Conservation (phyloP, 2,888 invertebrate genomes). For the Marronus borbonicus region DNA sequence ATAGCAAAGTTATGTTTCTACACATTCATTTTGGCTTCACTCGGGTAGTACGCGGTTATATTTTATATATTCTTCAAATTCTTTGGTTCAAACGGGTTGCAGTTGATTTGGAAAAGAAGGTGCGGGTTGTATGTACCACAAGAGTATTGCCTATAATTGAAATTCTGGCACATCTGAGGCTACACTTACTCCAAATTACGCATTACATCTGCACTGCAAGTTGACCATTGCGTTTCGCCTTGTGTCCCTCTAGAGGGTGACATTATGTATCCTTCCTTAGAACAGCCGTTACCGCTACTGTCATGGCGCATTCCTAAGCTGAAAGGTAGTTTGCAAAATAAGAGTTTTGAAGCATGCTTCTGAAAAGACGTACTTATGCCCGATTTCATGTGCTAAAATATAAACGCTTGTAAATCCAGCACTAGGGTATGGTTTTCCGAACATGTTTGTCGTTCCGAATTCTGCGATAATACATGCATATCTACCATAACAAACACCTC, state of each 20-base stretch:
- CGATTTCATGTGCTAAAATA: slow-evolving; percentile 88
- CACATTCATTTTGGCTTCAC: too few relatives aligned
- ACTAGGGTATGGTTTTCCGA: slow-evolving; percentile 86
- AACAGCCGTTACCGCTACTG: slow-evolving; percentile 80
- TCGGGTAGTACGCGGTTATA: too few relatives aligned
- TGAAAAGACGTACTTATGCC: slow-evolving; percentile 78
- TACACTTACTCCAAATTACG: slow-evolving; percentile 73
- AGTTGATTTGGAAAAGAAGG: too few relatives aligned
- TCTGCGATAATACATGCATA: slow-evolving; percentile 86
- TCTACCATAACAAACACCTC: slow-evolving; percentile 81
- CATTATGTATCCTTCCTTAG: slow-evolving; percentile 87
- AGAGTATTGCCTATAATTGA: too few relatives aligned
- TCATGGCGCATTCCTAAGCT: slow-evolving; percentile 89
- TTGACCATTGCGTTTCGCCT: slow-evolving; percentile 86
- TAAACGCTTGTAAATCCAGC: slow-evolving; percentile 89
- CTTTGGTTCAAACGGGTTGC: too few relatives aligned
- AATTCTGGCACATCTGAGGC: too few relatives aligned
- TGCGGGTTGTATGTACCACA: too few relatives aligned
- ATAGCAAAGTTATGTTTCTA: too few relatives aligned
- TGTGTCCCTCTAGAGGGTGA: slow-evolving; percentile 84
- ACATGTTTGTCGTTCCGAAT: slow-evolving; percentile 81
- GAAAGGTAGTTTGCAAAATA: slow-evolving; percentile 49
- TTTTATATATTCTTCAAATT: too few relatives aligned
- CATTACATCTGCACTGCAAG: slow-evolving; percentile 80
- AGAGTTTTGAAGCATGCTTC: not conserved